Evolutionary conservation across 1,140 invertebrate genomes (phyloP).

Genomic region (Zaprionus tsacasi): DNA sequence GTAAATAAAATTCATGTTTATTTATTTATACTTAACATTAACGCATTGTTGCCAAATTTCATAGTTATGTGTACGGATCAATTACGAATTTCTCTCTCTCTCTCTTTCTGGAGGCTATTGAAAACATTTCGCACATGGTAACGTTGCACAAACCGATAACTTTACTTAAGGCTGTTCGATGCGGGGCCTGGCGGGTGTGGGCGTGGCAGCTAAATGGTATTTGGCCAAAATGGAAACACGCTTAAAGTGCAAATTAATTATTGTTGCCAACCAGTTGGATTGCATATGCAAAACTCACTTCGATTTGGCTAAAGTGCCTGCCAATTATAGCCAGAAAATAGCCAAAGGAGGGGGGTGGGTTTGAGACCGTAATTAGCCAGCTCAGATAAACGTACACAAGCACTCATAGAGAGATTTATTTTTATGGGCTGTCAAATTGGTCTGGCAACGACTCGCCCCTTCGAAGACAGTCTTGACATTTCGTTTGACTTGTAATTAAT

Average conservation of each 20-base stretch:
- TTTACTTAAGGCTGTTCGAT: neutral
- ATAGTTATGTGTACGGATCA: neutral
- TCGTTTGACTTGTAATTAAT: conserved; percentile 72
- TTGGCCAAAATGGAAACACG: conserved; percentile 12
- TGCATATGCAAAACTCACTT: conserved; percentile 3
- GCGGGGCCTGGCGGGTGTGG: neutral
- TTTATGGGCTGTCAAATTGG: conserved; percentile 39
- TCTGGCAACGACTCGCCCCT: conserved; percentile 16
- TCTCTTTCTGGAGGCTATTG: neutral
- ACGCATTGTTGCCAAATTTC: neutral
- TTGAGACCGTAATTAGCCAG: conserved; percentile 69
- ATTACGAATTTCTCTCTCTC: neutral
- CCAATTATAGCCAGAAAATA: conserved; percentile 37
- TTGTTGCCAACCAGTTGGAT: neutral
- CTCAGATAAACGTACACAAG: neutral
- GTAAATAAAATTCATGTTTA: no score
- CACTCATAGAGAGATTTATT: conserved; percentile 25
- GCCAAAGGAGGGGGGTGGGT: conserved; percentile 21
- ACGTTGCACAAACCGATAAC: neutral
- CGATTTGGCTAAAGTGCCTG: conserved; percentile 8
- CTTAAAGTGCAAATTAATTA: conserved; percentile 32
- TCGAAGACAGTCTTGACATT: conserved; percentile 49
- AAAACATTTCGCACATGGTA: neutral
- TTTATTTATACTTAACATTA: neutral
- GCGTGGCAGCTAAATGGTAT: conserved; percentile 3